Evolutionary conservation across 2,113 vertebrate species (phyloP).

Genomic region (Neomonachus schauinslandi): DNA sequence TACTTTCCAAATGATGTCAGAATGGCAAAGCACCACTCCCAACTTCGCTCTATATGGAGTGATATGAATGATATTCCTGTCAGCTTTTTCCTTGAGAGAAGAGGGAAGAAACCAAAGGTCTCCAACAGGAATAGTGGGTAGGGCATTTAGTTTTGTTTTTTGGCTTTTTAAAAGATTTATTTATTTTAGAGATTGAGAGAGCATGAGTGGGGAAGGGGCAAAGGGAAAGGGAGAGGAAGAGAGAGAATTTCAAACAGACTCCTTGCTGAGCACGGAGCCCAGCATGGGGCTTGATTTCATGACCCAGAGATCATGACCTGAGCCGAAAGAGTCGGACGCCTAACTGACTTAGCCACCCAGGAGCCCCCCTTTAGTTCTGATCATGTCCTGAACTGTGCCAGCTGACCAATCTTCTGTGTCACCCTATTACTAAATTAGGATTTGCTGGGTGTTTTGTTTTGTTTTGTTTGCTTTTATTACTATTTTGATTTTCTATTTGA

Average conservation of each 20-base stretch:
- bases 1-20: neutral
- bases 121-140: neutral
- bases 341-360: no score
- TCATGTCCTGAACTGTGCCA: neutral
- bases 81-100: neutral
- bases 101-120: neutral
- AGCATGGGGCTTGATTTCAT: neutral
- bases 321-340: neutral
- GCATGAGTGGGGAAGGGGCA: neutral
- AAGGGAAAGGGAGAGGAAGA: neutral
- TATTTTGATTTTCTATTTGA: neutral
- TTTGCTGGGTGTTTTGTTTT: neutral
- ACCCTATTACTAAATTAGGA: neutral
- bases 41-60: neutral
- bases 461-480: neutral
- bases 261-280: neutral
- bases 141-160: neutral
- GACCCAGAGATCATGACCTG: neutral
- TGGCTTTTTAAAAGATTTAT: neutral
- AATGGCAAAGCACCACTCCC: neutral
- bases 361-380: neutral
- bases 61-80: neutral
- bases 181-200: neutral
- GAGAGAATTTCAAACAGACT: neutral
- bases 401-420: neutral